A percentile compares a stretch with the other conserved stretches of the same genome.
These are phyloP conservation scores for Gadopsis bispinosus DNA, from an alignment of 2,797 vertebrate species.

Conservation along the genomic window DNA sequence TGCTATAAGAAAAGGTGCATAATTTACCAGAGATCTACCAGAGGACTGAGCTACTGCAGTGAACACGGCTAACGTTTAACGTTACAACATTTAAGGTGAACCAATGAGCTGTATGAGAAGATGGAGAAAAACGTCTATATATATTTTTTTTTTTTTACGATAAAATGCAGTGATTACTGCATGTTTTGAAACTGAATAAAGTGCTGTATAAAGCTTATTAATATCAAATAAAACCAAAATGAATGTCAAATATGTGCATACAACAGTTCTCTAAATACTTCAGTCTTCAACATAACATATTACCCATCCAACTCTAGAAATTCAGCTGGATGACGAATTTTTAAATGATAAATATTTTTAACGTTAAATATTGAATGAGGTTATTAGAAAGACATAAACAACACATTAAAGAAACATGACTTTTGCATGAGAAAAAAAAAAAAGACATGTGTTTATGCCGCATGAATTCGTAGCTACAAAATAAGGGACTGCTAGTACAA, in stretches of 20 bases:
- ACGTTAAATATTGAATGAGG: conserved; percentile 19
- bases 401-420: conserved; percentile 9
- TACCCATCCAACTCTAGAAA: not conserved
- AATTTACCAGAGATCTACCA: conserved; percentile 41
- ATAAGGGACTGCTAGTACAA: not conserved
- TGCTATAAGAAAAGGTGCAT: conserved; percentile 51
- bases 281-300: not conserved
- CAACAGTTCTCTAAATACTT: not conserved
- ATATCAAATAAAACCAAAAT: not conserved
- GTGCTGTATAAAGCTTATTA: not conserved
- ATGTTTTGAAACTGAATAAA: conserved; percentile 6
- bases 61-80: not conserved
- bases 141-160: not conserved
- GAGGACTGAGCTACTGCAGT: conserved; percentile 31
- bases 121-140: not conserved
- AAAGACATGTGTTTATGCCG: not conserved
- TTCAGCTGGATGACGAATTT: conserved; percentile 10
- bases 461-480: not conserved
- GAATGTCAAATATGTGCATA: conserved; percentile 2
- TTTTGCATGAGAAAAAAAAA: not conserved
- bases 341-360: not conserved
- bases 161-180: conserved; percentile 1
- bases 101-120: not conserved
- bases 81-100: not conserved
- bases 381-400: conserved; percentile 9